phyloP scores from a whole-genome alignment of 2,888 invertebrate species.

The Siphonodentalium dalli region DNA sequence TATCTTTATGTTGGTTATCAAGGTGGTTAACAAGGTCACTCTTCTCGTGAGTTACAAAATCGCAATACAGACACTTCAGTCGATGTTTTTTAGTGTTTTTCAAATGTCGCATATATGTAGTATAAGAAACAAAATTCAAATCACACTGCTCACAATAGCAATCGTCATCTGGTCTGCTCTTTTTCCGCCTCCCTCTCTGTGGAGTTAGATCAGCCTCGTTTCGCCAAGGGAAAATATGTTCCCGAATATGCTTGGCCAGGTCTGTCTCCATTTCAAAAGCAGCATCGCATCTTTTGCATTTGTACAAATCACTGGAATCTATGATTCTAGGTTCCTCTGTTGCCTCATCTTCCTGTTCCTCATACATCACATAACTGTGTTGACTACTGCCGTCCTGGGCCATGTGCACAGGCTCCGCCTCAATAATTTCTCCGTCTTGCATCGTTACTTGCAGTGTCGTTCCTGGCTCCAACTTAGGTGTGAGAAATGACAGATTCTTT shows the following conservation, averaged over 20 bases:
- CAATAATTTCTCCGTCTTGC: conserved; percentile 67
- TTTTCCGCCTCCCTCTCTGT: no score
- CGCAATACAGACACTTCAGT: conserved; percentile 13
- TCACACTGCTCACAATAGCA: no score
- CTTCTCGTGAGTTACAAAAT: conserved; percentile 8
- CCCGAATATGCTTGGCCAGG: conserved; percentile 43
- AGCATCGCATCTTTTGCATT: conserved; percentile 40
- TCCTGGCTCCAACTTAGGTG: no score
- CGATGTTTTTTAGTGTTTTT: conserved; percentile 8
- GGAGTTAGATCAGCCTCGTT: no score
- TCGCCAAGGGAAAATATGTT: conserved; percentile 37
- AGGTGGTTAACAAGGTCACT: conserved; percentile 13
- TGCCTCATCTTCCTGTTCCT: conserved; percentile 1
- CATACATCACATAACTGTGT: neutral
- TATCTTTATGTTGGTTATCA: conserved; percentile 6
- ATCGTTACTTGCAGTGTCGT: no score
- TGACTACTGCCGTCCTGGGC: neutral
- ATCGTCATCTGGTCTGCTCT: no score
- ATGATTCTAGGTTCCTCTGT: neutral
- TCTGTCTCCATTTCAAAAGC: conserved; percentile 34
- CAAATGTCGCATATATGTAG: conserved; percentile 19
- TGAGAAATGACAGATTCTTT: no score
- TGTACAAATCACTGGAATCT: conserved; percentile 11
- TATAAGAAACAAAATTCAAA: conserved; percentile 11
- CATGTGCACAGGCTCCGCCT: neutral